Evolutionary conservation across 1,140 invertebrate species (phyloP), one percentile per base, ranked within the genome.

Genomic region (Drosophila azteca): DNA sequence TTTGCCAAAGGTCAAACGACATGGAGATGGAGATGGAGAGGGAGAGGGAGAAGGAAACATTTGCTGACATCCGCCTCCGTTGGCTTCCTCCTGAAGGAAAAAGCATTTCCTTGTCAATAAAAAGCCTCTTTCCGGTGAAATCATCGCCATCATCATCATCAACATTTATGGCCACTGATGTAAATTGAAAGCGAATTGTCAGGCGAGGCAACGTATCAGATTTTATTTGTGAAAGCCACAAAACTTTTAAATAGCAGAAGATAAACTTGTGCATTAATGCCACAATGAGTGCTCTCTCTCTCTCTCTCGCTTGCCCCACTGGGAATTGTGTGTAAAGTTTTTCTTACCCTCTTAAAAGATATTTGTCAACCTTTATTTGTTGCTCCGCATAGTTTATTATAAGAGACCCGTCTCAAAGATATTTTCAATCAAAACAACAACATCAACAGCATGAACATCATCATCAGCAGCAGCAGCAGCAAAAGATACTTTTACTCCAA

Each of bases 381-480:
- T n/a, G 5, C 2, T 2, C n/a, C 17, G 7, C 26, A 24, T 20
- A 57, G 44, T 48, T 66, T 57, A 68, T 69, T 50, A 70, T 13
- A 2, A 29, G 43, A 39, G 44, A 57, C 41, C 43, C 11, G 35
- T 52, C 61, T 41, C 11, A n/a, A 6, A 64, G 61, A 26, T 77
- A 65, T 71, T 82, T 72, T 77, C 67, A 80, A 80, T 80, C 79
- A 72, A 77, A 77, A 63, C 50, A 69, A 69, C 51, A 69, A 24
- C 66, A 57, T 43, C 35, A 69, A n/a, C 65, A 69, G n/a, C 66
- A 57, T 57, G 26, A 69, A 11, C 67, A 41, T 24, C 35, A 31
- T 2, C 9, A 9, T 8, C 9, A 41, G 41, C 50, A 69, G 68
- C 51, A 69, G 44, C 9, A 41, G 53, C 44, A 26, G 22, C 44